Evolutionary conservation across 2,888 invertebrate species (phyloP), one percentile per base, ranked within the genome.

Genomic region (Drosophila mimetica): DNA sequence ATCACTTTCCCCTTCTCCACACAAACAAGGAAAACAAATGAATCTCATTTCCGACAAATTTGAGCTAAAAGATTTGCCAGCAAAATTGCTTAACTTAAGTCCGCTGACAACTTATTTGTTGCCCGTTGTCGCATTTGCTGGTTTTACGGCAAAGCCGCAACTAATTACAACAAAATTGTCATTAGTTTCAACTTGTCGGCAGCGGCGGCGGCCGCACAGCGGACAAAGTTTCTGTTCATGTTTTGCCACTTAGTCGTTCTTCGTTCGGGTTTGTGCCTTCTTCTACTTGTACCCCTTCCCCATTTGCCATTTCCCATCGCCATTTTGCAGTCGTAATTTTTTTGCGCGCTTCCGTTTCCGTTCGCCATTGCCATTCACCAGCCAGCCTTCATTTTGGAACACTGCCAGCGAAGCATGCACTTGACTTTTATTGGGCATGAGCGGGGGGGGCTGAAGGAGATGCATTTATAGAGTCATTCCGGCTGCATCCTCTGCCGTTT

Each of bases 121-220:
- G 76, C 47, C 71, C 14, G 34, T 7, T 13, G 52, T 66, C 70
- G 74, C 73, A 57, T 74, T 74, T 61, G 67, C 61, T 42, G 57
- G 61, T 63, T 74, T 74, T 74, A 57, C 66, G 57, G 75, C 67
- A 73, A 79, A 86, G 86, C 82, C 82, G 76, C 86, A 86, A 87
- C 84, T 85, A 85, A 85, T 85, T 85, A 87, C 86, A 87, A 82
- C 86, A 85, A 87, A 85, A 87, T 86, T 82, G 86, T 85, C 84
- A 87, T 85, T 85, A 85, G 84, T 87, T 87, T 79, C 86, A 83
- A 85, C 83, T 85, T 85, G 84, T 82, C 84, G 83, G 42, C 41
- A n/a, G 77, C 87, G 87, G 77, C 84, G 83, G 41, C 39, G 20
- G 77, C 82, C 79, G 71, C 85, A 75, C 71, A 78, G 67, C 85